Evolutionary conservation across 2,113 vertebrate species (phyloP), one percentile per base, ranked within the genome.

Genomic region (Syngnathus scovelli): DNA sequence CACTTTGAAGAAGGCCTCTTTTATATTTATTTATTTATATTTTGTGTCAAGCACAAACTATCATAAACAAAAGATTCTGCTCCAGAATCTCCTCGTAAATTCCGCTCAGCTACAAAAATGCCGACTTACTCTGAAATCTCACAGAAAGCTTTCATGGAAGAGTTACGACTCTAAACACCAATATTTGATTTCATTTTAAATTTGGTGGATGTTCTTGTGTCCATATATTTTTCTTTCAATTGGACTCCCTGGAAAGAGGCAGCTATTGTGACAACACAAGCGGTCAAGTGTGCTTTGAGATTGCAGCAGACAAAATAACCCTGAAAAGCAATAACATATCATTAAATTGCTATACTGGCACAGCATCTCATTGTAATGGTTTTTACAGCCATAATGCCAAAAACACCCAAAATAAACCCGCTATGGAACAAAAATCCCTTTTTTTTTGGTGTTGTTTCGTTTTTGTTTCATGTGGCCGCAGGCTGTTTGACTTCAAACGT

Each of bases 311-410:
- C 43, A 63, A 71, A 82, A 79, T 71, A 70, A 85, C 73, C 69
- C 69, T 78, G 80, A 82, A 78, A 69, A 70, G 75, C 62, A 64
- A 65, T 75, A 77, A 82, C 68, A 12, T 81, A 61, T 82, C 55
- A 77, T 81, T 81, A 78, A 6, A 76, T 67, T 52, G 39, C 18
- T 55, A 48, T 65, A 72, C 72, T 80, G 67, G 79, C 72, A 86
- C 80, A 86, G 80, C 77, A 74, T 81, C 76, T 77, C 70, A 88
- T 90, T 89, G 83, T 89, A 67, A 88, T 80, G 84, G 67, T 78
- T 82, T 87, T 82, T 73, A 68, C 83, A 88, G 83, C 60, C 74
- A 66, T 69, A 36, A 79, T 84, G 77, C 68, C 64, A 68, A 59
- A 58, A 41, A 41, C 44, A 77, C 76, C 68, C 77, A 83, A 89